These are phyloP conservation scores for Cherax quadricarinatus DNA, from an alignment of 1,140 invertebrate species.

Conservation along the genomic window DNA sequence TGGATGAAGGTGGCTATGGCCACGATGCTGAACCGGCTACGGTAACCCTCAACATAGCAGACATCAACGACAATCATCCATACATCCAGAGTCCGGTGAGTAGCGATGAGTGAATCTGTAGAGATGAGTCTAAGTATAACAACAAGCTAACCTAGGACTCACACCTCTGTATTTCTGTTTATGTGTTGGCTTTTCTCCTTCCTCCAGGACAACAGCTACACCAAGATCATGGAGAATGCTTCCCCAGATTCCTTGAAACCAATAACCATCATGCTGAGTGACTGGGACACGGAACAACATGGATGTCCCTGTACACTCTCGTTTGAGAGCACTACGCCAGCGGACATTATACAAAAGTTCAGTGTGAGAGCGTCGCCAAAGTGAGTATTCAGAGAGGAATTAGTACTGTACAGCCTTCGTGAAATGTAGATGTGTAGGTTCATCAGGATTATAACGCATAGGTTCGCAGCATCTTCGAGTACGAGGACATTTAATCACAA, in stretches of 20 bases:
- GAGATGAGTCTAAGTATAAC: no score
- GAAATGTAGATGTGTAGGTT: slow-evolving; percentile 9
- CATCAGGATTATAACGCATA: no score
- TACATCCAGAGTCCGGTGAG: slow-evolving; percentile 71
- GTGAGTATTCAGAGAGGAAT: no score
- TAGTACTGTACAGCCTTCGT: no score
- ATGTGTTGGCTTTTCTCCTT: no score
- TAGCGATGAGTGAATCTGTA: neutral
- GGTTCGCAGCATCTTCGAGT: no score
- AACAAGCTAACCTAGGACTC: neutral
- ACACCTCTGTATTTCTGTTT: neutral
- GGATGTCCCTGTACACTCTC: slow-evolving; percentile 88
- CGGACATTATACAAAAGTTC: slow-evolving; percentile 85
- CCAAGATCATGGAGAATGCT: slow-evolving; percentile 64
- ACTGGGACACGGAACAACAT: slow-evolving; percentile 81
- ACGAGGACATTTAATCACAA: no score
- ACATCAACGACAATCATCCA: slow-evolving; percentile 72
- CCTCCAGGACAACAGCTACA: slow-evolving; percentile 63
- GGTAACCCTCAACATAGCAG: slow-evolving; percentile 60
- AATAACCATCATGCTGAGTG: slow-evolving; percentile 60
- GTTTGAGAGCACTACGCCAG: slow-evolving; percentile 83
- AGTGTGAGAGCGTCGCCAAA: slow-evolving; percentile 76
- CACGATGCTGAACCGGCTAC: slow-evolving; percentile 58
- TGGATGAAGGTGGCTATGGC: slow-evolving; percentile 59
- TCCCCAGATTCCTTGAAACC: slow-evolving; percentile 3